Conservation (phyloP, 2,113 vertebrate species). For the Phoxinus phoxinus region DNA sequence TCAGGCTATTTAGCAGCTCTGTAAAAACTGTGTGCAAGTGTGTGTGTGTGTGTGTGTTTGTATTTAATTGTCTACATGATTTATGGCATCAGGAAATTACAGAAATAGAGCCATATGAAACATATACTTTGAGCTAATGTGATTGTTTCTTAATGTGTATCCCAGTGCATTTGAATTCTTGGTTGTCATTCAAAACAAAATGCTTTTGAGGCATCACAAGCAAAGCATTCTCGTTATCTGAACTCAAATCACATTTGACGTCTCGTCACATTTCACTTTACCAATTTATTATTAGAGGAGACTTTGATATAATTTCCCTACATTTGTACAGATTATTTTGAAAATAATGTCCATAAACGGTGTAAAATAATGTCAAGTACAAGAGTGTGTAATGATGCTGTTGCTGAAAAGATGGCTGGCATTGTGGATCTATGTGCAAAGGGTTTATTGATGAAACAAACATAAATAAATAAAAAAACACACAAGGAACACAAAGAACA, state of each 20-base stretch:
- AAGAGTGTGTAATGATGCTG: too few relatives aligned
- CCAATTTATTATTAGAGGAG: background rate
- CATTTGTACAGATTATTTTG: too few relatives aligned
- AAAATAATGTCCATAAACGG: too few relatives aligned
- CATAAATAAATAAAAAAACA: too few relatives aligned
- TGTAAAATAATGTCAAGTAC: too few relatives aligned
- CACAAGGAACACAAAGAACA: too few relatives aligned
- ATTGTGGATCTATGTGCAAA: too few relatives aligned
- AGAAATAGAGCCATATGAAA: constrained; percentile 34
- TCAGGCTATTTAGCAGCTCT: constrained; percentile 57
- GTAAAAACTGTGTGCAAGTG: constrained; percentile 36
- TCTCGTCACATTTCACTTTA: background rate
- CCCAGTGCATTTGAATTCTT: background rate
- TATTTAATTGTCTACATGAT: background rate
- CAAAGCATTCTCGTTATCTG: constrained; percentile 14
- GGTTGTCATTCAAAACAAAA: constrained; percentile 1
- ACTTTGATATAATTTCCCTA: background rate
- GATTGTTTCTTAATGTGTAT: background rate
- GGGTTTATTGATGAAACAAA: too few relatives aligned
- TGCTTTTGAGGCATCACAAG: constrained; percentile 10
- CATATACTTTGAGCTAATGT: constrained; percentile 3
- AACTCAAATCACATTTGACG: background rate
- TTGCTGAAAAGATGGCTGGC: too few relatives aligned
- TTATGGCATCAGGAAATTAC: constrained; percentile 37
- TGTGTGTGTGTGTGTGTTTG: constrained; percentile 48